Evolutionary conservation across 2,888 invertebrate species (phyloP), one percentile per base, ranked within the genome.

Genomic region (Apodemia hepburni): DNA sequence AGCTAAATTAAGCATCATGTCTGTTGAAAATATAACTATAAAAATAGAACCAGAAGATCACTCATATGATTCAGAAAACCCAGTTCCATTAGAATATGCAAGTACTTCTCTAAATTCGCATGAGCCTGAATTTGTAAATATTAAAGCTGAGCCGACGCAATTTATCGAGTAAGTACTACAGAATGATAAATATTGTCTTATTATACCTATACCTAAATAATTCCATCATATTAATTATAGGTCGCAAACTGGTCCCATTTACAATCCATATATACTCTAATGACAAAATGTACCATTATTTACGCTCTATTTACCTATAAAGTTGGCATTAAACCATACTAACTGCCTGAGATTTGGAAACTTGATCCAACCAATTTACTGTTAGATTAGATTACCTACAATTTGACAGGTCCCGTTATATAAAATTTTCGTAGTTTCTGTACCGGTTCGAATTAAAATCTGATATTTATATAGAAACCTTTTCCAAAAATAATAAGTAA

Each of bases 11-110:
- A 27, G 18, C 18, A 33, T 29, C 18, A 61, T 61, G 61, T 57
- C 58, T 22, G 42, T 38, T 42, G 38, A 58, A 15, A 47, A 18
- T 17, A 17, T 61, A 29, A 58, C 58, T 45, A 45, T 58, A 45
- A 61, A 61, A 58, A 33, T 45, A 38, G 61, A 61, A 45, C 58
- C 33, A 15, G 45, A 58, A 58, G 58, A 47, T 8, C 15, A 17
- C 42, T 18, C 45, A 9, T 57, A 45, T 45, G 61, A 58, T 45
- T 58, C 45, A 4, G 57, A 45, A 17, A 22, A 51, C 18, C 33
- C 22, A 29, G 47, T 15, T n/a, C 29, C 18, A 12, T 22, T 45
- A 47, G 45, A 58, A 18, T 45, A 15, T 29, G 58, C 15, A 61
- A 17, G 33, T 12, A 17, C n/a, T 58, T 15, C n/a, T 33, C 12